phyloP scores from a whole-genome alignment of 2,113 vertebrate genomes.

The Panthera tigris region DNA sequence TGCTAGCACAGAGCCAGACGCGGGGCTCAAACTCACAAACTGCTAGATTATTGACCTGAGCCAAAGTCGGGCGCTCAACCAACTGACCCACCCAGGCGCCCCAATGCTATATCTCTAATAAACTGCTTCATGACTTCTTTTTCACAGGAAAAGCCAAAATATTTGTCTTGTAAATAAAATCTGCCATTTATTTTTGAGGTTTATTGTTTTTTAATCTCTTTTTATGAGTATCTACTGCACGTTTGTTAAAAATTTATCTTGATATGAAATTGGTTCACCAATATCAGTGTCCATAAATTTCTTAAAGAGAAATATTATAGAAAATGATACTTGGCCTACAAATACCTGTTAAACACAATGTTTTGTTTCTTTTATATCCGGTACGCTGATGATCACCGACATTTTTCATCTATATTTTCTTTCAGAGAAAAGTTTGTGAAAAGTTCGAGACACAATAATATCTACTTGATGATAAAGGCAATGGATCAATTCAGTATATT shows the following conservation, averaged over 20 bases:
- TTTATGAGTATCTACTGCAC: background rate
- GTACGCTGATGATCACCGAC: background rate
- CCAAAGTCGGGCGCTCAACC: no score
- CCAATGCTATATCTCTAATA: background rate
- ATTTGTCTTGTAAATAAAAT: conserved; percentile 15
- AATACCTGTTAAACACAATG: background rate
- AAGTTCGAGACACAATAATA: background rate
- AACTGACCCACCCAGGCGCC: no score
- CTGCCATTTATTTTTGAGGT: background rate
- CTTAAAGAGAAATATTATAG: background rate
- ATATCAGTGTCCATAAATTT: background rate
- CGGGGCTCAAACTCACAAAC: no score
- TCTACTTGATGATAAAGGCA: background rate
- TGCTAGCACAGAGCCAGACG: no score
- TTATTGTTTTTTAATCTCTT: background rate
- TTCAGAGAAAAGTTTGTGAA: background rate
- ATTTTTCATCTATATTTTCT: background rate
- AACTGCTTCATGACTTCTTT: background rate
- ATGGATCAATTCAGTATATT: background rate
- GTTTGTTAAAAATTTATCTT: conserved; percentile 1
- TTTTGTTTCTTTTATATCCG: background rate
- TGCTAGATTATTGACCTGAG: no score
- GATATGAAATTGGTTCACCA: background rate
- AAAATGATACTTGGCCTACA: background rate
- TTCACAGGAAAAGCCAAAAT: background rate